A percentile compares a stretch with the other conserved stretches of the same genome.
phyloP scores from a whole-genome alignment of 2,888 invertebrate species.

The Pristionchus entomophagus region DNA sequence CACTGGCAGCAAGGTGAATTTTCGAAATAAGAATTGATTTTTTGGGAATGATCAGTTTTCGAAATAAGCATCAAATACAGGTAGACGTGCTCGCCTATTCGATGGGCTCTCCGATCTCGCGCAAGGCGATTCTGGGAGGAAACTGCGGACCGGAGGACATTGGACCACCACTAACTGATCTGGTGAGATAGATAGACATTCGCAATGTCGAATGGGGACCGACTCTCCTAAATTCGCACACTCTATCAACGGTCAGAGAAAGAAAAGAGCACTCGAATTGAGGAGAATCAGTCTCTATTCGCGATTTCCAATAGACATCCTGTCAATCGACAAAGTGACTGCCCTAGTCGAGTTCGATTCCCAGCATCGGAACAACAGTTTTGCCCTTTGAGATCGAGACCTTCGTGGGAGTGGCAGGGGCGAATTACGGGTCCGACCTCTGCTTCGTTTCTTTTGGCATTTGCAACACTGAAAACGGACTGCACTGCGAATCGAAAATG shows the following conservation, averaged over 20 bases:
- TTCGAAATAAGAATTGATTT: neutral
- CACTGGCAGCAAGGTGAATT: conserved; percentile 23
- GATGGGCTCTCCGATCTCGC: conserved; percentile 40
- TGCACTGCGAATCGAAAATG: conserved; percentile 68
- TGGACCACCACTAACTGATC: conserved; percentile 49
- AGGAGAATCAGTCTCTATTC: too few species aligned
- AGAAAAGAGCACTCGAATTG: too few species aligned
- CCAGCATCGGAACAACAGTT: conserved; percentile 57
- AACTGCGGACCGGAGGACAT: conserved; percentile 47
- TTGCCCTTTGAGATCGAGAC: conserved; percentile 56
- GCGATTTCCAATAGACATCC: too few species aligned
- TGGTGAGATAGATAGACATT: conserved; percentile 20
- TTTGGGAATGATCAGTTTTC: too few species aligned
- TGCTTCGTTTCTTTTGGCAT: conserved; percentile 68
- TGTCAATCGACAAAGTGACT: too few species aligned
- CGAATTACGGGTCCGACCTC: conserved; percentile 66
- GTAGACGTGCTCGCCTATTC: conserved; percentile 41
- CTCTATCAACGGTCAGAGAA: too few species aligned
- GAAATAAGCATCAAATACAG: neutral
- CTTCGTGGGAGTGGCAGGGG: conserved; percentile 66
- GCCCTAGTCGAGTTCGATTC: conserved; percentile 71
- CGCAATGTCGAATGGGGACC: neutral
- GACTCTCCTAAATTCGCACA: too few species aligned
- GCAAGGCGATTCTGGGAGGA: conserved; percentile 52
- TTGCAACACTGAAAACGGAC: conserved; percentile 62